phyloP scores from a whole-genome alignment of 1,140 invertebrate genomes.

The Venustaconcha ellipsiformis region DNA sequence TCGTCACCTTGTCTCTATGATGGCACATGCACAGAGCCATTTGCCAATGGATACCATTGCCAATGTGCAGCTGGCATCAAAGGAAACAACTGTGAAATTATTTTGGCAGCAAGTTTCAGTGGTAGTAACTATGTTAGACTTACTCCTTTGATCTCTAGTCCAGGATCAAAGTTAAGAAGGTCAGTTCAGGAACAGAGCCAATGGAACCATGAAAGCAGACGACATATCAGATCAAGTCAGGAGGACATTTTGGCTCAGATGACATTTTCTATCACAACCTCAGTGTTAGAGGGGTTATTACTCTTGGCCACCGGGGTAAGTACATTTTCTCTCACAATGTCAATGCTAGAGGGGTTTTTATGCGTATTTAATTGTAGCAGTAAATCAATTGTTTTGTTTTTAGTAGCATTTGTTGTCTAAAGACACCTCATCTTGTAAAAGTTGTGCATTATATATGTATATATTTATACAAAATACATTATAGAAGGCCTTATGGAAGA shows the following conservation, averaged over 20 bases:
- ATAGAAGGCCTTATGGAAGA: too few species aligned
- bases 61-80: conserved; percentile 87
- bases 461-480: too few species aligned
- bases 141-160: not conserved
- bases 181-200: not conserved
- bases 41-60: conserved; percentile 76
- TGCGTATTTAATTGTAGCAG: too few species aligned
- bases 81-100: conserved; percentile 72
- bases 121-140: conserved; percentile 7
- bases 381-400: too few species aligned
- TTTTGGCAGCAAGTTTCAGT: conserved; percentile 26
- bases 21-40: conserved; percentile 46
- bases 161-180: not conserved
- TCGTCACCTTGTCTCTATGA: conserved; percentile 88
- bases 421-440: too few species aligned
- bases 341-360: conserved; percentile 15
- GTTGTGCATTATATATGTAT: too few species aligned
- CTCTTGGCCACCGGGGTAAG: conserved; percentile 14
- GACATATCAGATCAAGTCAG: not conserved
- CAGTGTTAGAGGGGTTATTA: conserved; percentile 14
- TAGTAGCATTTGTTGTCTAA: too few species aligned
- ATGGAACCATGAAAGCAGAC: not conserved
- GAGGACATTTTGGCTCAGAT: not conserved
- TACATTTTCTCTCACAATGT: conserved; percentile 18
- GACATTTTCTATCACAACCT: conserved; percentile 21